phyloP scores from a whole-genome alignment of 2,888 invertebrate genomes.

The Gerosis bhagava region DNA sequence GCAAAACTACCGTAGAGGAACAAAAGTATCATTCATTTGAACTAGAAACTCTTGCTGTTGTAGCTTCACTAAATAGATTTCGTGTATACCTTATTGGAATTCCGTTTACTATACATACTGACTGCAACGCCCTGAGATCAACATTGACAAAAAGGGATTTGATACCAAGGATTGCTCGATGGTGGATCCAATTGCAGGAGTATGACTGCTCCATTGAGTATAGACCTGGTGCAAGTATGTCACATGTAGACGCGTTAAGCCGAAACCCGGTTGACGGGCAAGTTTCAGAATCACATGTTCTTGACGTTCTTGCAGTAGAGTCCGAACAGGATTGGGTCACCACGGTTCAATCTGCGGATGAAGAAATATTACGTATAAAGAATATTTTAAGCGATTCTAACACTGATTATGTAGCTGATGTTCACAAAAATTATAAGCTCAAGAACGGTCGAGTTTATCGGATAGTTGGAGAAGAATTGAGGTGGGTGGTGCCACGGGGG shows the following conservation, averaged over 20 bases:
- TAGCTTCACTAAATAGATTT: conserved; percentile 16
- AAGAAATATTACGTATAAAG: neutral
- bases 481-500: conserved; percentile 36
- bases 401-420: neutral
- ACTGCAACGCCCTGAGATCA: conserved; percentile 17
- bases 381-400: neutral
- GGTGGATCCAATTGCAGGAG: conserved; percentile 11
- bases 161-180: conserved; percentile 11
- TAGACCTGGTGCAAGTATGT: conserved; percentile 12
- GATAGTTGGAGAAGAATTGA: conserved; percentile 23
- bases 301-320: neutral
- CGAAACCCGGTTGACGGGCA: conserved; percentile 2
- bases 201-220: conserved; percentile 14
- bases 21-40: conserved; percentile 33
- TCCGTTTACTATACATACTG: conserved; percentile 11
- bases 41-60: conserved; percentile 30
- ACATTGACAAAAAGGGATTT: conserved; percentile 14
- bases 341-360: neutral
- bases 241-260: conserved; percentile 24
- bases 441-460: conserved; percentile 31
- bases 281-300: neutral
- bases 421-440: neutral
- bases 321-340: neutral
- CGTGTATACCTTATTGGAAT: conserved; percentile 10
- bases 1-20: conserved; percentile 28